Percentiles rank a stretch among this genome's conserved stretches.
These are phyloP conservation scores for Polymixis lichenea DNA, from an alignment of 2,888 invertebrate species.

Conservation along the genomic window DNA sequence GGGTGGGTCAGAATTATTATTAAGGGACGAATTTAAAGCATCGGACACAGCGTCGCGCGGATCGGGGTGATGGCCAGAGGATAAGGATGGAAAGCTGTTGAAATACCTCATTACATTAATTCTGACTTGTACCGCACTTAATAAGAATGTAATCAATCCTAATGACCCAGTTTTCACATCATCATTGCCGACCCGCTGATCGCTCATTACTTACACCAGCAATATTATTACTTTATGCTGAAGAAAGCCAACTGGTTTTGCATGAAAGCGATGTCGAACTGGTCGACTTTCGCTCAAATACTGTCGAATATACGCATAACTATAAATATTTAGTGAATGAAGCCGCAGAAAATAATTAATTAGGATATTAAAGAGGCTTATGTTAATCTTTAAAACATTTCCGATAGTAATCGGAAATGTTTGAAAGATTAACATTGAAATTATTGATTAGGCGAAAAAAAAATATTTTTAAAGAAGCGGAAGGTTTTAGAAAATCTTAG, in stretches of 20 bases:
- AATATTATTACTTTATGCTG: slow-evolving; percentile 75
- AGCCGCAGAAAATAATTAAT: not conserved
- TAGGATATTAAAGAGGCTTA: slow-evolving; percentile 1
- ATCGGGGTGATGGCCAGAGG: no score
- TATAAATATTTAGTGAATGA: slow-evolving; percentile 36
- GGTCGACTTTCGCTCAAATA: slow-evolving; percentile 78
- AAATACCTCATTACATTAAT: not conserved
- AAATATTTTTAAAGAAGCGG: not conserved
- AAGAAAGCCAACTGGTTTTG: slow-evolving; percentile 86
- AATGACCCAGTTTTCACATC: slow-evolving; percentile 21
- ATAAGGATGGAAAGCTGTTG: not conserved
- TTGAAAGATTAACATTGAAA: slow-evolving; percentile 11
- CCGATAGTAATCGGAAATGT: not conserved
- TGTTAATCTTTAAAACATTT: no score
- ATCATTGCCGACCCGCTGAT: slow-evolving; percentile 29
- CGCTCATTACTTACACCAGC: slow-evolving; percentile 59
- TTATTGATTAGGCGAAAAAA: not conserved
- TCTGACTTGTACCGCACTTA: not conserved
- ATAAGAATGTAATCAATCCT: slow-evolving; percentile 17
- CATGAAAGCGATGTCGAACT: slow-evolving; percentile 73
- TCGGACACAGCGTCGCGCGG: no score
- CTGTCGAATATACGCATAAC: slow-evolving; percentile 53
- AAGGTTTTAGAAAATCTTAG: not conserved
- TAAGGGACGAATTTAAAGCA: no score
- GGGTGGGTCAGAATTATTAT: no score